These are phyloP conservation scores for Calliphora vicina DNA, from an alignment of 1,140 invertebrate species.

Conservation along the genomic window DNA sequence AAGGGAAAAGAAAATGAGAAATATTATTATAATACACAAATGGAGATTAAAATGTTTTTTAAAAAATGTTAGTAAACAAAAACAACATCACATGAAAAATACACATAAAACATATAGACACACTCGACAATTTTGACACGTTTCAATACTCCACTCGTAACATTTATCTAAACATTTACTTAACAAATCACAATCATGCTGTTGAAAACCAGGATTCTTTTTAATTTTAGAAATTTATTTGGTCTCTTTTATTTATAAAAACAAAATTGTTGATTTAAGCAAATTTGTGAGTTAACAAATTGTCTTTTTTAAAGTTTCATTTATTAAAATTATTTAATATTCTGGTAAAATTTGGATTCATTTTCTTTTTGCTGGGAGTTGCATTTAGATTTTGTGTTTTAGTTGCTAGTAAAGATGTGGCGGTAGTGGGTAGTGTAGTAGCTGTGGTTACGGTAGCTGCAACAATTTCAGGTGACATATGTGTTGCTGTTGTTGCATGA, in stretches of 20 bases:
- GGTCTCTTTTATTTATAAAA: neutral
- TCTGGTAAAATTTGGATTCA: slow-evolving; percentile 27
- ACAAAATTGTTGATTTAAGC: neutral
- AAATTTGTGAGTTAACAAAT: neutral
- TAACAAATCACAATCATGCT: too few relatives aligned
- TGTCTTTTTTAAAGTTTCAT: neutral
- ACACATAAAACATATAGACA: neutral
- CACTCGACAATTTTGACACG: too few relatives aligned
- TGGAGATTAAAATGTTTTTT: neutral
- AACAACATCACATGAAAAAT: slow-evolving; percentile 31
- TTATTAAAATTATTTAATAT: slow-evolving; percentile 25
- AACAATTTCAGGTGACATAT: neutral
- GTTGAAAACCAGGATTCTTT: too few relatives aligned
- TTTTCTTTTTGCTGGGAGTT: slow-evolving; percentile 9
- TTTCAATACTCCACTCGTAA: too few relatives aligned
- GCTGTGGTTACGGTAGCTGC: neutral
- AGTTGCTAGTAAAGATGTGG: neutral
- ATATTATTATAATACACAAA: slow-evolving; percentile 10
- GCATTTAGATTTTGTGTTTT: neutral
- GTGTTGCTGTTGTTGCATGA: neutral
- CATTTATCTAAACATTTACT: too few relatives aligned
- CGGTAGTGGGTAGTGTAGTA: neutral
- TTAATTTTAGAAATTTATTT: too few relatives aligned
- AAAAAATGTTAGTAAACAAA: slow-evolving; percentile 24
- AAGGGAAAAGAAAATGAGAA: slow-evolving; percentile 20